A percentile compares a stretch with the other conserved stretches of the same genome.
These are phyloP conservation scores for Bombus confusus DNA, from an alignment of 1,140 invertebrate genomes.

Conservation along the genomic window DNA sequence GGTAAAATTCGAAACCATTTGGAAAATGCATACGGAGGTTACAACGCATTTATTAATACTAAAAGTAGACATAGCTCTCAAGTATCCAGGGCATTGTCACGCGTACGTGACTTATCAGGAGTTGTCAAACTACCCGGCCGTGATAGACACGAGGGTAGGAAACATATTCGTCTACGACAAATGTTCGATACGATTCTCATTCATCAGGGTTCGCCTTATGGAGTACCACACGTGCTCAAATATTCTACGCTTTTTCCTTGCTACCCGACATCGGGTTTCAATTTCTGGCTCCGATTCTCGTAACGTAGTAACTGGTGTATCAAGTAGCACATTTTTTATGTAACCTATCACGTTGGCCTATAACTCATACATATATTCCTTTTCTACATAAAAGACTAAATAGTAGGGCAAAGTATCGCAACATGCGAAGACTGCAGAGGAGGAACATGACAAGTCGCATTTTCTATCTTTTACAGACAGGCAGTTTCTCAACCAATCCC, in stretches of 20 bases:
- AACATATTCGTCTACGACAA: constrained; percentile 1
- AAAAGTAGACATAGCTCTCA: background rate
- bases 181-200: constrained; percentile 8
- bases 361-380: background rate
- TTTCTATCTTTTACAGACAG: too few relatives aligned
- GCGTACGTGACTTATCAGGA: background rate
- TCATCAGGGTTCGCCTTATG: background rate
- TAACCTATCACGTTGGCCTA: background rate
- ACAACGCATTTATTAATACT: background rate
- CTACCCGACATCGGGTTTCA: background rate
- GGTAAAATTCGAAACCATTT: too few relatives aligned
- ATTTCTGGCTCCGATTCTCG: background rate
- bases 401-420: too few relatives aligned
- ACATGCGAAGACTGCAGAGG: too few relatives aligned
- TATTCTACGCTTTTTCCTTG: background rate
- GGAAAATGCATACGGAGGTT: too few relatives aligned
- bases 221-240: background rate
- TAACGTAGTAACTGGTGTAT: background rate
- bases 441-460: too few relatives aligned
- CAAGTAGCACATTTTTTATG: background rate
- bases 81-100: background rate
- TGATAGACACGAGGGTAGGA: background rate
- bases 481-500: too few relatives aligned
- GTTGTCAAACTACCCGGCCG: background rate
- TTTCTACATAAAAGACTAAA: background rate